Evolutionary conservation across 2,113 vertebrate genomes (phyloP), one percentile per base, ranked within the genome.

Genomic region (Eclectus roratus): DNA sequence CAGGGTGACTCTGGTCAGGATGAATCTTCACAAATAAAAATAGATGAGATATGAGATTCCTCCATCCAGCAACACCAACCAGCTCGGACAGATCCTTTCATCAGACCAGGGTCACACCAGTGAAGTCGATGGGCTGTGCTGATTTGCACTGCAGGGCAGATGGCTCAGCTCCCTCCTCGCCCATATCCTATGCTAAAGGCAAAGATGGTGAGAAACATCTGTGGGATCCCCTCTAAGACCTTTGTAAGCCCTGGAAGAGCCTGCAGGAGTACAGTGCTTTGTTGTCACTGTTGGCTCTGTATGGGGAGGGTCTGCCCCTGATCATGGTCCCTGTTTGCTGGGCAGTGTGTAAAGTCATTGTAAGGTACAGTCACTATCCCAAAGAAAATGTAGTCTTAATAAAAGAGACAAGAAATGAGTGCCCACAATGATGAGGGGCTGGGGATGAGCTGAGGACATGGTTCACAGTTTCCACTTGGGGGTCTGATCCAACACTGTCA

Each of bases 1-100:
- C 68, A 49, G 27, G 11, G 11, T 44, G 71, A 46, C 33, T 60
- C 47, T 53, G 24, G 53, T 61, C 65, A 56, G 80, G 63, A 35
- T 39, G 31, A 83, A 63, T 31, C 23, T 74, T 76, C n/a, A 55
- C 33, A 52, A 76, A 44, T n/a, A 13, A 47, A 88, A 88, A 70
- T 8, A 76, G 18, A 28, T 28, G n/a, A 66, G 35, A 58, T 17
- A 13, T 0, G 1, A 83, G 18, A 19, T 58, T n/a, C 21, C 8
- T 73, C n/a, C 24, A 69, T 39, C 60, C 37, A 65, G 61, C 49
- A 69, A 10, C 21, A 24, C 18, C 44, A 52, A 21, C 23, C 2
- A 1, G 44, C 70, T 87, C 52, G 47, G n/a, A 7, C 53, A 88
- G 74, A 37, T 88, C 61, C 25, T 41, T 25, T 61, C 28, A n/a